These are phyloP conservation scores for Rosalia funebris DNA, from an alignment of 2,888 invertebrate species.

Conservation along the genomic window DNA sequence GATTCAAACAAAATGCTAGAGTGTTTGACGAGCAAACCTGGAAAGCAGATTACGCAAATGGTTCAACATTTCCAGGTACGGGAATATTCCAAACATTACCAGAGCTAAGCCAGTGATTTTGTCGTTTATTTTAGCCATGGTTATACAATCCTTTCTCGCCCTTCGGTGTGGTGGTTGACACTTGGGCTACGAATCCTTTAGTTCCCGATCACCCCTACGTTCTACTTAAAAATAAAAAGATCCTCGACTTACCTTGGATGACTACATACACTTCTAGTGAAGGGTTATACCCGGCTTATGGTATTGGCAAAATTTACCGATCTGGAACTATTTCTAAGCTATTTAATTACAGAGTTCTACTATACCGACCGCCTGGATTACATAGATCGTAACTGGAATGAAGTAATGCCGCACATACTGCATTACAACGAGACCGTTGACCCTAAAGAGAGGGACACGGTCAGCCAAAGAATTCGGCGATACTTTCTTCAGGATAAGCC, in stretches of 20 bases:
- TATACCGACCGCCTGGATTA: slow-evolving; percentile 49
- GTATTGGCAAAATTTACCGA: slow-evolving; percentile 60
- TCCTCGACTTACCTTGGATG: slow-evolving; percentile 76
- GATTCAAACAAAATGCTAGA: slow-evolving; percentile 65
- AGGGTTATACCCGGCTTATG: slow-evolving; percentile 77
- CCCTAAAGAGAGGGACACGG: slow-evolving; percentile 40
- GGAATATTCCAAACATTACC: too few relatives aligned
- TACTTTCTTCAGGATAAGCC: slow-evolving; percentile 56
- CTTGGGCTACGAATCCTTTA: slow-evolving; percentile 69
- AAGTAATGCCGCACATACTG: slow-evolving; percentile 58
- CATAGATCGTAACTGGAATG: slow-evolving; percentile 58
- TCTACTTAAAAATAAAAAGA: slow-evolving; percentile 69
- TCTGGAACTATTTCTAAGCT: too few relatives aligned
- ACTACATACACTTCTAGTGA: slow-evolving; percentile 76
- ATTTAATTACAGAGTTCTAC: slow-evolving; percentile 55
- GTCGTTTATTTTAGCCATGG: slow-evolving; percentile 65
- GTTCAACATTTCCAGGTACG: slow-evolving; percentile 69
- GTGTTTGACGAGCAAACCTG: slow-evolving; percentile 73
- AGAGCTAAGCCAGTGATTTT: too few relatives aligned
- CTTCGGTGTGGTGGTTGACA: slow-evolving; percentile 74
- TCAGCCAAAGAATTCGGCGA: slow-evolving; percentile 55
- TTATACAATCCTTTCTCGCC: slow-evolving; percentile 76
- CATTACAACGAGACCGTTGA: slow-evolving; percentile 60
- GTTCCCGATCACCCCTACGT: slow-evolving; percentile 73
- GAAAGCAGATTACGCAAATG: slow-evolving; percentile 69